phyloP scores from a whole-genome alignment of 2,888 invertebrate species.

The Parapristionchus giblindavisi region DNA sequence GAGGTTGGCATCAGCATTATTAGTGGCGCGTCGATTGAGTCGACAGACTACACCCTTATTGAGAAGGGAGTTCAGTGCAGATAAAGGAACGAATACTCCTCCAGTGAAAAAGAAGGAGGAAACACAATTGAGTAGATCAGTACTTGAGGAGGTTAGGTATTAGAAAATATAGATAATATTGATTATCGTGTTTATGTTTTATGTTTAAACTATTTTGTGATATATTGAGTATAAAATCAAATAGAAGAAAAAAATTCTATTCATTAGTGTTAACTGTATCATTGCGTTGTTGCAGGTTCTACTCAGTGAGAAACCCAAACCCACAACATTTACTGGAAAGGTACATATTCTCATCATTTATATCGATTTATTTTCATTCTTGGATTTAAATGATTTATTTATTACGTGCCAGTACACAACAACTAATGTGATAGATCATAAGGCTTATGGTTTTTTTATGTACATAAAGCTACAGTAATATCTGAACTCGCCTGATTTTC shows the following conservation, averaged over 20 bases:
- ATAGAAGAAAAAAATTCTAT: not conserved
- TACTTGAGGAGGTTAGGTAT: constrained; percentile 34
- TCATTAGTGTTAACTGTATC: no score
- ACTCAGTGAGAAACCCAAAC: constrained; percentile 49
- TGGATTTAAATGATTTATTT: no score
- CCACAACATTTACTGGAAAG: constrained; percentile 57
- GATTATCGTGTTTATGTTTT: not conserved
- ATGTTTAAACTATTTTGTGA: not conserved
- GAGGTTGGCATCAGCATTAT: not conserved
- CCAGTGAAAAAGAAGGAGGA: constrained; percentile 6
- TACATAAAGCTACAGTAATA: not conserved
- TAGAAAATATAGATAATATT: not conserved
- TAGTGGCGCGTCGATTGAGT: not conserved
- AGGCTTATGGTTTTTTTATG: no score
- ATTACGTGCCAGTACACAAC: no score
- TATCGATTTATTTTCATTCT: not conserved
- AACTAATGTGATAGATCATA: no score
- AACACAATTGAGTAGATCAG: constrained; percentile 18
- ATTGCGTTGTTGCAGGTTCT: constrained; percentile 37
- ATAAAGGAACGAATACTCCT: no score
- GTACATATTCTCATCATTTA: constrained; percentile 25
- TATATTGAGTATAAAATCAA: not conserved
- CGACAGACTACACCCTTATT: not conserved
- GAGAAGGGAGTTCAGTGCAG: constrained; percentile 9
- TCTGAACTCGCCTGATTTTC: not conserved